Conservation (phyloP, 2,888 invertebrate genomes). For the Cantharis flavilabris region DNA sequence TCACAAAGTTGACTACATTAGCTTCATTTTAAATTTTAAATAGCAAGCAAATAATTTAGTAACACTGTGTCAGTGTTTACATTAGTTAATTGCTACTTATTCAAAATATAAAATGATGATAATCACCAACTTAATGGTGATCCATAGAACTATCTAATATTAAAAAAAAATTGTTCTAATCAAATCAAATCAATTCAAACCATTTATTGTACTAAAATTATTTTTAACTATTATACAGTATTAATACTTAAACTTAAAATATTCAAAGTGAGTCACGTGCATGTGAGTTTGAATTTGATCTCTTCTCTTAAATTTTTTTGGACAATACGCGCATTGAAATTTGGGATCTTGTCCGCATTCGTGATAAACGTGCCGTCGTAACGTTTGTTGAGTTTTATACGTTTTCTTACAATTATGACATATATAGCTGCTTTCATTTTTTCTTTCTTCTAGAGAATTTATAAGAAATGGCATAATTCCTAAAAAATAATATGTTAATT, state of each 20-base stretch:
- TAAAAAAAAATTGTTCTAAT: background rate
- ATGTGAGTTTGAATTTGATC: slow-evolving; percentile 40
- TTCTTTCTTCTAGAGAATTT: background rate
- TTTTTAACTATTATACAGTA: background rate
- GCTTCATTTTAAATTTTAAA: no score
- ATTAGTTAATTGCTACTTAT: no score
- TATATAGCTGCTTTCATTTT: background rate
- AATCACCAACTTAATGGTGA: no score
- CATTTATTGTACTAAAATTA: background rate
- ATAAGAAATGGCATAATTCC: background rate
- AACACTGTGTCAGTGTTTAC: no score
- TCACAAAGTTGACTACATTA: no score
- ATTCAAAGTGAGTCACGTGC: slow-evolving; percentile 16
- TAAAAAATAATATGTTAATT: background rate
- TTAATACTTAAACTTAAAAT: background rate
- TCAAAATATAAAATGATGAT: no score
- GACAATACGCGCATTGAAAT: slow-evolving; percentile 74
- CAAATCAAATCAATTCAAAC: background rate
- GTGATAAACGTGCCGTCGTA: slow-evolving; percentile 63
- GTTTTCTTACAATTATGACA: slow-evolving; percentile 30
- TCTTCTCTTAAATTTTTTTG: slow-evolving; percentile 69
- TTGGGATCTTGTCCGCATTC: slow-evolving; percentile 74
- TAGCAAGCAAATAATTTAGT: no score
- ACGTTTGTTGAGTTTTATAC: slow-evolving; percentile 31
- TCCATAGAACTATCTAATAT: no score